Percentiles rank a stretch among this genome's conserved stretches.
These are phyloP conservation scores for Pedionomus torquatus DNA, from an alignment of 2,113 vertebrate genomes.

Conservation along the genomic window DNA sequence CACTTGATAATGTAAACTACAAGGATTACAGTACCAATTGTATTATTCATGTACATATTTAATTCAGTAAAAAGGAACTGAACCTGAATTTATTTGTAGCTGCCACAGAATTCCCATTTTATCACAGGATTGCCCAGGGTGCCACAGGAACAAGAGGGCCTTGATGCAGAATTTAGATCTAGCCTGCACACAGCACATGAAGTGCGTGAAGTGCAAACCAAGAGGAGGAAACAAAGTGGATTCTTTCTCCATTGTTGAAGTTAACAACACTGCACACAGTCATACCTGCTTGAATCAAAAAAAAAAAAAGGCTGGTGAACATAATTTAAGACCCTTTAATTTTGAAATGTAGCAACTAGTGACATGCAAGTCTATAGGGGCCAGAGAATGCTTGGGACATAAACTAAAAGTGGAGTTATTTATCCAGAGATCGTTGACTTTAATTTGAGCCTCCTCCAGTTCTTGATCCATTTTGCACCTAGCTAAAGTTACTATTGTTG, in stretches of 20 bases:
- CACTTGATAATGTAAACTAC: constrained; percentile 8
- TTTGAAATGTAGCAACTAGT: not conserved
- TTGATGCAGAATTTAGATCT: constrained; percentile 48
- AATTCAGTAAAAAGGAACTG: constrained; percentile 43
- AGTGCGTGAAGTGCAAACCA: not conserved
- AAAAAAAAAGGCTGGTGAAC: not conserved
- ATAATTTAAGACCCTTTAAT: not conserved
- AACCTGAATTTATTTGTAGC: constrained; percentile 49
- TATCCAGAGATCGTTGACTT: not conserved
- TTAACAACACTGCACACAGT: not conserved
- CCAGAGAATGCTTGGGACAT: not conserved
- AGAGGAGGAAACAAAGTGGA: not conserved
- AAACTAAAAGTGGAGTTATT: not conserved
- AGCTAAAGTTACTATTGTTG: not conserved
- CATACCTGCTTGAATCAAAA: not conserved
- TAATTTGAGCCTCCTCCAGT: not conserved
- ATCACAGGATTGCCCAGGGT: constrained; percentile 12
- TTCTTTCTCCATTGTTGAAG: constrained; percentile 2
- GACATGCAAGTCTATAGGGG: not conserved
- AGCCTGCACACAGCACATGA: not conserved
- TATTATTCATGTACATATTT: constrained; percentile 60
- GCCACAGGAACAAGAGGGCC: not conserved
- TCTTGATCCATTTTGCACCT: not conserved
- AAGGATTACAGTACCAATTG: constrained; percentile 9
- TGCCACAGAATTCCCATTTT: constrained; percentile 31